These are phyloP conservation scores for Trididemnum clinides DNA, from an alignment of 23 tunicate genomes.

Conservation along the genomic window DNA sequence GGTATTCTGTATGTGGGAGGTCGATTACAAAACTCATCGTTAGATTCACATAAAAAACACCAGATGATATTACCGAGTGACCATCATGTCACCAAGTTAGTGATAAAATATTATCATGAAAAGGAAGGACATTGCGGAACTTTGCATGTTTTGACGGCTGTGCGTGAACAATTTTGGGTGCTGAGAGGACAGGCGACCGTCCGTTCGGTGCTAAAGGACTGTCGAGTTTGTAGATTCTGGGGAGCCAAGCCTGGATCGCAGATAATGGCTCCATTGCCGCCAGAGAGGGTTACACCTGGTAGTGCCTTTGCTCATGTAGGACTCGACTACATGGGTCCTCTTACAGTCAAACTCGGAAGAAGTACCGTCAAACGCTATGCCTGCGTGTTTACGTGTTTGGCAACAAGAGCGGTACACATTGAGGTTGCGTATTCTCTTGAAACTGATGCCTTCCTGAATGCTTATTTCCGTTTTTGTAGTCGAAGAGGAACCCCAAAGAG, in stretches of 20 bases:
- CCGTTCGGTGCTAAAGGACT: neutral
- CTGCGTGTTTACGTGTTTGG: constrained; percentile 36
- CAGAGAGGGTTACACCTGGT: constrained; percentile 13
- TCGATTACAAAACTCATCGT: neutral
- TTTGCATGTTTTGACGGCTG: constrained; percentile 21
- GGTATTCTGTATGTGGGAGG: constrained; percentile 31
- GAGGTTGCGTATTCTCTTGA: constrained; percentile 37
- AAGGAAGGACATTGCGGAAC: constrained; percentile 38
- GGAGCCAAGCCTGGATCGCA: constrained; percentile 30
- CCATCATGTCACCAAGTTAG: neutral
- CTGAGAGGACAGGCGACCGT: constrained; percentile 32
- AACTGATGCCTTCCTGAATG: constrained; percentile 26
- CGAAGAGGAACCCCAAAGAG: constrained; percentile 8
- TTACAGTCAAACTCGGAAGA: constrained; percentile 27
- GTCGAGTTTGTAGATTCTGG: constrained; percentile 21
- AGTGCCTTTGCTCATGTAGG: constrained; percentile 3
- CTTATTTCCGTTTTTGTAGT: constrained; percentile 16
- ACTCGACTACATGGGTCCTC: constrained; percentile 50
- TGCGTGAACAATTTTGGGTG: constrained; percentile 21
- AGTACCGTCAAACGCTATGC: constrained; percentile 26
- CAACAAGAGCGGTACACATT: constrained; percentile 48
- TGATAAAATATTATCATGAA: neutral
- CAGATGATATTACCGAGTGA: constrained; percentile 20
- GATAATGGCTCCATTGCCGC: constrained; percentile 35
- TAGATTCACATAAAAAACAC: neutral